Evolutionary conservation across 2,888 invertebrate species (phyloP).

Genomic region (Mythimna pallens): DNA sequence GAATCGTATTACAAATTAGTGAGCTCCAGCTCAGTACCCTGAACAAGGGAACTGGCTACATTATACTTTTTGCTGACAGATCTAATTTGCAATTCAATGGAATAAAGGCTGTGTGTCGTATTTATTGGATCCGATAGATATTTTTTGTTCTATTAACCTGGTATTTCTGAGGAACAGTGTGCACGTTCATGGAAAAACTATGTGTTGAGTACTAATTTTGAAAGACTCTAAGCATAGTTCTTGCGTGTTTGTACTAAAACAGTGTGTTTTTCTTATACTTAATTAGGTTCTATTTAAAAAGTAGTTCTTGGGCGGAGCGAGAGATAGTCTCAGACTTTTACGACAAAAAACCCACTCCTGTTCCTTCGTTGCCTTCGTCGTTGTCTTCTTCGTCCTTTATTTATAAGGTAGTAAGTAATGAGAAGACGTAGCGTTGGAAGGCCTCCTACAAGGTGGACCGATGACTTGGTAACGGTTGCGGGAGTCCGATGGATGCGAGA

Average conservation of each 20-base stretch:
- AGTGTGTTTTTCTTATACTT: neutral
- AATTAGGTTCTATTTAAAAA: neutral
- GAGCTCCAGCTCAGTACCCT: constrained; percentile 64
- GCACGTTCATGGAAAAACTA: neutral
- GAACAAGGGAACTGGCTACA: constrained; percentile 70
- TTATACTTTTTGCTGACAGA: constrained; percentile 77
- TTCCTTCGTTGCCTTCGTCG: too few species aligned
- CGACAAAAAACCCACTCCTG: too few species aligned
- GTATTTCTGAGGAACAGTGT: constrained; percentile 16
- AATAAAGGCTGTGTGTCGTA: constrained; percentile 53
- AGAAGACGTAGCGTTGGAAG: too few species aligned
- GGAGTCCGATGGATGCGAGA: too few species aligned
- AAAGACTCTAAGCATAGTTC: neutral
- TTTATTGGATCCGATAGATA: constrained; percentile 58
- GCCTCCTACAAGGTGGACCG: too few species aligned
- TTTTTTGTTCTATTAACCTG: constrained; percentile 50
- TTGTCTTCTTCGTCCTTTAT: too few species aligned
- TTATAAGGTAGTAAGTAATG: too few species aligned
- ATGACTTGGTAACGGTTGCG: too few species aligned
- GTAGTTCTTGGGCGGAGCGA: too few species aligned
- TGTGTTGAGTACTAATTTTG: neutral
- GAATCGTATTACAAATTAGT: constrained; percentile 69
- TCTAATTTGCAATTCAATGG: constrained; percentile 79
- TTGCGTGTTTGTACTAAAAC: neutral
- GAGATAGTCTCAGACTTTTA: too few species aligned